Conservation (phyloP, 2,113 vertebrate species). For the Columba janthina region DNA sequence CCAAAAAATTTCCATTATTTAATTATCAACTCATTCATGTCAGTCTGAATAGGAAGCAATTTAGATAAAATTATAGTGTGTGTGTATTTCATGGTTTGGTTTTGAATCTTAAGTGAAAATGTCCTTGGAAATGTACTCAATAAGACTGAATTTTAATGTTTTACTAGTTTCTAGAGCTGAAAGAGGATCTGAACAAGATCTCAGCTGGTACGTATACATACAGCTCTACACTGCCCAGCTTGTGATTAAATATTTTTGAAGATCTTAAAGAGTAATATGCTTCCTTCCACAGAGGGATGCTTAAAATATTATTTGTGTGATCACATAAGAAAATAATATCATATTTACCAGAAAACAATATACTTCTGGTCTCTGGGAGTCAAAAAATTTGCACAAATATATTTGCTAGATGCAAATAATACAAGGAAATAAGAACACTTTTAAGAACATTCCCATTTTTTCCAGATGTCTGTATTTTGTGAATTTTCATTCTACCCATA, state of each 20-base stretch:
- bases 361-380: not conserved
- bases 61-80: not conserved
- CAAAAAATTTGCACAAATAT: not conserved
- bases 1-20: not conserved
- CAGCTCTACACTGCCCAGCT: not conserved
- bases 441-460: not conserved
- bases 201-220: not conserved
- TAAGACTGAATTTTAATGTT: not conserved
- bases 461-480: not conserved
- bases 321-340: not conserved
- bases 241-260: not conserved
- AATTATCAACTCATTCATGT: constrained; percentile 2
- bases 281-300: not conserved
- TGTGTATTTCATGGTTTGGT: not conserved
- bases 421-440: not conserved
- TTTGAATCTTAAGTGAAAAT: not conserved
- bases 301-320: not conserved
- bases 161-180: not conserved
- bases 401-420: not conserved
- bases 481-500: constrained; percentile 14
- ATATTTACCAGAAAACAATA: not conserved
- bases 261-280: not conserved
- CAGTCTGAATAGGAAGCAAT: not conserved
- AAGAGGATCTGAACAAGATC: not conserved
- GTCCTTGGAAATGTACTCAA: not conserved